A percentile compares a stretch with the other conserved stretches of the same genome.
Evolutionary conservation across 2,797 vertebrate genomes (phyloP).

Genomic region (Hydrophis major): DNA sequence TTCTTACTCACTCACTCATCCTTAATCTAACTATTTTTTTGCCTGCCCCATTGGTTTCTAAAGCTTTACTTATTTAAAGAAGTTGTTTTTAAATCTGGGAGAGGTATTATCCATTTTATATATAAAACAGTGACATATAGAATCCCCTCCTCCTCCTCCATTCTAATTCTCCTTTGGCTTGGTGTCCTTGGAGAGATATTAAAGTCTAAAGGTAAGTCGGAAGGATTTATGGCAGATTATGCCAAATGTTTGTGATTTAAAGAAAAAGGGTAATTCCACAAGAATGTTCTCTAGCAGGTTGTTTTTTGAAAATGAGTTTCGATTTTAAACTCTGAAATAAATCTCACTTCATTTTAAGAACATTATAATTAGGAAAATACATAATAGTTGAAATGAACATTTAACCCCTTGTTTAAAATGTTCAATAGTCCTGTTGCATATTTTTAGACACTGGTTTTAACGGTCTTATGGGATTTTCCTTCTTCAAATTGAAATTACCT

Average conservation of each 20-base stretch:
- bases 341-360: background rate
- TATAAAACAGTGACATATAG: background rate
- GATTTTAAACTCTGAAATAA: background rate
- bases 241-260: background rate
- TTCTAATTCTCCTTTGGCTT: background rate
- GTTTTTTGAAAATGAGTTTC: background rate
- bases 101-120: background rate
- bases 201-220: background rate
- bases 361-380: background rate
- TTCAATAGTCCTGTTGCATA: background rate
- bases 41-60: background rate
- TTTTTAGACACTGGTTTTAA: background rate
- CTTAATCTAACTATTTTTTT: background rate
- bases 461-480: background rate
- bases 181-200: background rate
- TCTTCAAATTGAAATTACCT: background rate
- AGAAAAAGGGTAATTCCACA: background rate
- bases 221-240: background rate
- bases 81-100: background rate
- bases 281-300: background rate
- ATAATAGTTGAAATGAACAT: background rate
- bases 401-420: slow-evolving; percentile 13
- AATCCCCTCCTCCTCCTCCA: background rate
- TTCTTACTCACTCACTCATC: background rate
- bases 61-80: background rate